A percentile compares a stretch with the other conserved stretches of the same genome.
Conservation (phyloP, 2,888 invertebrate genomes). For the Drosophila macrospina region DNA sequence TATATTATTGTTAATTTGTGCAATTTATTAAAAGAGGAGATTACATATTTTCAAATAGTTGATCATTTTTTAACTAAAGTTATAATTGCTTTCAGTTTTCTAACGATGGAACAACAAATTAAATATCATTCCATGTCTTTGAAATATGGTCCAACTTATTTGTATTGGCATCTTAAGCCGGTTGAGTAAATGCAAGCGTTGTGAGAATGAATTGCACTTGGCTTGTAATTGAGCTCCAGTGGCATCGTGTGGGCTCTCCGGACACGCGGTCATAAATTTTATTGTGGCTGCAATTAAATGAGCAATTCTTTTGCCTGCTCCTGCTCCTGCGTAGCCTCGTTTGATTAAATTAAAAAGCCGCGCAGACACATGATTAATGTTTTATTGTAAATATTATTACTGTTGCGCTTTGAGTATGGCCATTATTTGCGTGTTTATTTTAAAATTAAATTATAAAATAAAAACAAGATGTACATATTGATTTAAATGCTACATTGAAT, state of each 20-base stretch:
- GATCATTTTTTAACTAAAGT: background rate
- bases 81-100: background rate
- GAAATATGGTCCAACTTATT: background rate
- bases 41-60: background rate
- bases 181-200: constrained; percentile 2
- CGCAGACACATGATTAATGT: constrained; percentile 58
- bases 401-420: constrained; percentile 7
- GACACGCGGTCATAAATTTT: constrained; percentile 43
- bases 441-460: constrained; percentile 39
- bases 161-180: constrained; percentile 7
- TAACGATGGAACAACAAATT: too few relatives aligned
- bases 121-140: background rate
- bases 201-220: constrained; percentile 28
- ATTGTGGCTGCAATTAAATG: constrained; percentile 53
- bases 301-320: constrained; percentile 19
- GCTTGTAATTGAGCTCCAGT: constrained; percentile 40
- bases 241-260: background rate
- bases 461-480: constrained; percentile 31
- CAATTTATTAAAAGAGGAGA: background rate
- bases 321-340: constrained; percentile 18
- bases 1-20: background rate
- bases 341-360: constrained; percentile 64
- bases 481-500: constrained; percentile 47
- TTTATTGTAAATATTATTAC: constrained; percentile 41
- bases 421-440: constrained; percentile 27